Evolutionary conservation across 2,797 vertebrate genomes (phyloP).

Genomic region (Mergus octosetaceus): DNA sequence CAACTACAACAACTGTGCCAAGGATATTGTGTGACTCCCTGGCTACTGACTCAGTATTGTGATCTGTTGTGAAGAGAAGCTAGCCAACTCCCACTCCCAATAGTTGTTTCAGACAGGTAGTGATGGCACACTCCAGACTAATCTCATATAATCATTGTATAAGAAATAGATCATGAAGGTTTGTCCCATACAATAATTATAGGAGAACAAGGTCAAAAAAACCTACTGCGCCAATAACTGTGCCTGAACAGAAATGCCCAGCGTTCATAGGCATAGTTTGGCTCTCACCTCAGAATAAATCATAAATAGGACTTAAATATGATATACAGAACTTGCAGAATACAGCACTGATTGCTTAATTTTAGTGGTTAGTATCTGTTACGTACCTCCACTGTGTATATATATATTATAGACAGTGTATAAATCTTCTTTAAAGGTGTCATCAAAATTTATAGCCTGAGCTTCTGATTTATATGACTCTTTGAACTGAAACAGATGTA

Average conservation of each 20-base stretch:
- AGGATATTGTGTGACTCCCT: neutral
- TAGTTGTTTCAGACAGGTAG: neutral
- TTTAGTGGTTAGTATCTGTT: constrained; percentile 30
- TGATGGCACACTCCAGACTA: neutral
- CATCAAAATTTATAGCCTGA: constrained; percentile 43
- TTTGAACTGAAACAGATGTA: constrained; percentile 63
- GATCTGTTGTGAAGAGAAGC: neutral
- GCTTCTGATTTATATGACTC: constrained; percentile 52
- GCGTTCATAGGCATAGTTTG: neutral
- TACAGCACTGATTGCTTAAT: constrained; percentile 1
- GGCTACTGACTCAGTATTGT: neutral
- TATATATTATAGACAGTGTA: neutral
- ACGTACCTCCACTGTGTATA: neutral
- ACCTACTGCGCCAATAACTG: neutral
- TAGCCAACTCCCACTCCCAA: neutral
- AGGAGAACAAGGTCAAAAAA: neutral
- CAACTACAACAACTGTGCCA: neutral
- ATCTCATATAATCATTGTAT: neutral
- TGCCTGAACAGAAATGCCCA: neutral
- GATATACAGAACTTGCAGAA: neutral
- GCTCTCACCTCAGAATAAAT: constrained; percentile 8
- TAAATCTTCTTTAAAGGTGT: constrained; percentile 59
- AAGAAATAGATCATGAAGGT: neutral
- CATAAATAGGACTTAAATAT: neutral
- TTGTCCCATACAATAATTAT: neutral